Evolutionary conservation across 2,888 invertebrate species (phyloP).

Genomic region (Tinea trinotella): DNA sequence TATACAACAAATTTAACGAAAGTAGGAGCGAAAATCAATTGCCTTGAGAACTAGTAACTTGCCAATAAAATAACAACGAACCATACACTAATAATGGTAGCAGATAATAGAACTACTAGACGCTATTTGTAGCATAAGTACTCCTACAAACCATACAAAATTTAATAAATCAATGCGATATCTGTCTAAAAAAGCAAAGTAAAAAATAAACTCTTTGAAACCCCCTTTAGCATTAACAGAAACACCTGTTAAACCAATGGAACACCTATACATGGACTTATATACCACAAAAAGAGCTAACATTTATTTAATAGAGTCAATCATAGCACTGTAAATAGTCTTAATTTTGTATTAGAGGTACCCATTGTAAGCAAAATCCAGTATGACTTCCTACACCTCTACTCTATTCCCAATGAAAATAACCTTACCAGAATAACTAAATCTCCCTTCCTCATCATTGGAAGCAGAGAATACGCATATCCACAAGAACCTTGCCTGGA

Average conservation of each 20-base stretch:
- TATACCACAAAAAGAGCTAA: conserved; percentile 5
- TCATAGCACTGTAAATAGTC: not conserved
- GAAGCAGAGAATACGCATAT: not conserved
- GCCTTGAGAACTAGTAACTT: not conserved
- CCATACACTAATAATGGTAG: not conserved
- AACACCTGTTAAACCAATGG: no score
- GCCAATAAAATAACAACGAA: not conserved
- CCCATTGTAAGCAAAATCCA: not conserved
- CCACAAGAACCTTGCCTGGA: not conserved
- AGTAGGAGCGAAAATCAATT: not conserved
- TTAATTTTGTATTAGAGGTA: conserved; percentile 11
- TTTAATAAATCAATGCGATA: not conserved
- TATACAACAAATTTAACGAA: not conserved
- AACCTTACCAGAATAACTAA: not conserved
- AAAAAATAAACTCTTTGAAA: no score
- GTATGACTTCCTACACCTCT: conserved; percentile 3
- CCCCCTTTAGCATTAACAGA: no score
- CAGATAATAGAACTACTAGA: not conserved
- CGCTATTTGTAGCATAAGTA: not conserved
- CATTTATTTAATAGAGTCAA: not conserved
- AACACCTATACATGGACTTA: no score
- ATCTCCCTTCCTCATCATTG: conserved; percentile 12
- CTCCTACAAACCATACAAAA: not conserved
- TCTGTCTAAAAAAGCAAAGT: no score
- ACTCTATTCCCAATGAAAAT: not conserved